Conservation (phyloP, 2,888 invertebrate species). For the Ichneumoninae sp. region DNA sequence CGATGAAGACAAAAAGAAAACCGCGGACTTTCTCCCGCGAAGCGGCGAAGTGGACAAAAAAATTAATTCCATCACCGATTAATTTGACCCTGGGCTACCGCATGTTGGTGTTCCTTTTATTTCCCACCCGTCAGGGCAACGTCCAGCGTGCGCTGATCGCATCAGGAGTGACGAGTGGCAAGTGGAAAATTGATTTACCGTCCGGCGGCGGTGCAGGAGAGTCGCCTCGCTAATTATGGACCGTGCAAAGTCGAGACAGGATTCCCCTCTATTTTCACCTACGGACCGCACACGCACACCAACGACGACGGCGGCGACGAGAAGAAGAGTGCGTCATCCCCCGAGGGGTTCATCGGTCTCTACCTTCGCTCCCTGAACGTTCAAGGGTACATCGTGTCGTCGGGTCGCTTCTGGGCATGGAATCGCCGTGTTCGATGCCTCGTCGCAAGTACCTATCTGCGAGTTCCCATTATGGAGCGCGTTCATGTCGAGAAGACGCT, state of each 20-base stretch:
- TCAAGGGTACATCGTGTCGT: constrained; percentile 11
- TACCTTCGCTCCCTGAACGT: constrained; percentile 38
- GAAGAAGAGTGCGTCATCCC: constrained; percentile 51
- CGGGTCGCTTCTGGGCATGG: not conserved
- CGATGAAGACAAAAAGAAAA: not conserved
- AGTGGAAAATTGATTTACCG: constrained; percentile 63
- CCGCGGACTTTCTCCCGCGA: not conserved
- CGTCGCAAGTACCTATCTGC: no score
- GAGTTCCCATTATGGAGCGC: no score
- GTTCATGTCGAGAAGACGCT: no score
- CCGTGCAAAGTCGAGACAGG: constrained; percentile 52
- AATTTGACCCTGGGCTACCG: constrained; percentile 1
- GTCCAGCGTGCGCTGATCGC: constrained; percentile 37
- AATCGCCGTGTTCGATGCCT: not conserved
- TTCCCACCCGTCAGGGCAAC: not conserved
- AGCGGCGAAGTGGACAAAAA: not conserved
- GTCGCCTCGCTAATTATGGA: constrained; percentile 61
- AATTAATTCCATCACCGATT: constrained; percentile 20
- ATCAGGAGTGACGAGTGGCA: constrained; percentile 46
- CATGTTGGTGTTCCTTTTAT: not conserved
- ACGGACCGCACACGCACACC: constrained; percentile 15
- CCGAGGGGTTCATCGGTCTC: constrained; percentile 39
- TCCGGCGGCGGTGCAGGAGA: constrained; percentile 37
- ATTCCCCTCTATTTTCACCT: constrained; percentile 18
- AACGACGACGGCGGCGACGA: constrained; percentile 30